Evolutionary conservation across 2,113 vertebrate genomes (phyloP).

Genomic region (Hystrix cristata): DNA sequence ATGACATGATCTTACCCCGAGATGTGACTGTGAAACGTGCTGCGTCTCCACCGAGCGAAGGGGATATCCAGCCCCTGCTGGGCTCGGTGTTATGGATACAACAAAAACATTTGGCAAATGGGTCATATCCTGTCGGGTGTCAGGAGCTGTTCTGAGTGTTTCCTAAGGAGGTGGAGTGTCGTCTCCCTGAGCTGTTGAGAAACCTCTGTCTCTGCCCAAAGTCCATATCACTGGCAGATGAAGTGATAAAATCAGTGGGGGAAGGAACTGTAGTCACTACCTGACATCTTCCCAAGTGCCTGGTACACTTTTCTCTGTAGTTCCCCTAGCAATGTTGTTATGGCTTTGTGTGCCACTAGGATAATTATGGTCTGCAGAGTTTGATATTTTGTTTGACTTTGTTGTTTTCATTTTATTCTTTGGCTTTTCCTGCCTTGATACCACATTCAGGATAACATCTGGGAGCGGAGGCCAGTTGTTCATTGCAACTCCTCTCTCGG

Average conservation of each 20-base stretch:
- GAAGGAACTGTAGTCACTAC: background rate
- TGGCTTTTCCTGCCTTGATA: background rate
- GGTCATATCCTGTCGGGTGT: background rate
- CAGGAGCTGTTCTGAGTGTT: background rate
- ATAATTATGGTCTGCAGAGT: background rate
- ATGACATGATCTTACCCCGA: background rate
- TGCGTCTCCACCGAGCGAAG: background rate
- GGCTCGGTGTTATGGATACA: background rate
- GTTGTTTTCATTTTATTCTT: background rate
- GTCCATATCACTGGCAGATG: background rate
- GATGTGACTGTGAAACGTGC: background rate
- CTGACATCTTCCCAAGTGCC: background rate
- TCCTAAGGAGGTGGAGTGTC: background rate
- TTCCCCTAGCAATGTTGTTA: background rate
- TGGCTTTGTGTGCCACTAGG: background rate
- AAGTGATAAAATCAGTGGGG: background rate
- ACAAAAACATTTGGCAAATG: background rate
- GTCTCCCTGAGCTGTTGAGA: constrained; percentile 10
- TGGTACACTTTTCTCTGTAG: background rate
- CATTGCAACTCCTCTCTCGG: background rate
- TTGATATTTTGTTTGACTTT: background rate
- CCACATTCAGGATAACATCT: background rate
- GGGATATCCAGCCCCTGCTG: background rate
- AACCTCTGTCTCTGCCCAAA: background rate
- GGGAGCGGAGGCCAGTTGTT: background rate